A percentile compares a stretch with the other conserved stretches of the same genome.
These are phyloP conservation scores for Eulemur coronatus DNA, from an alignment of 2,797 vertebrate genomes.

Conservation along the genomic window DNA sequence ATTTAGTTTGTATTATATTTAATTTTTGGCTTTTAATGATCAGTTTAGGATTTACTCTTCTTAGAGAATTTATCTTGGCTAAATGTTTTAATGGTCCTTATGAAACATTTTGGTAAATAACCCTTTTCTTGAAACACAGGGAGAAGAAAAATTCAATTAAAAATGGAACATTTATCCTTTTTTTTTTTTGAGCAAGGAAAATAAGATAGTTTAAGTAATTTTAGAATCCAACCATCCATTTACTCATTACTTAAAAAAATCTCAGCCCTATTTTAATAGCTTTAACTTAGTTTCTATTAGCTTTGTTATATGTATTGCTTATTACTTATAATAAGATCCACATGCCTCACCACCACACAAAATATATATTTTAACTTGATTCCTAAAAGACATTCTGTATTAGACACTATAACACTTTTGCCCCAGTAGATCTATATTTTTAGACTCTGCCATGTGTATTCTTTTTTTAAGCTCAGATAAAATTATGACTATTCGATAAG, in stretches of 20 bases:
- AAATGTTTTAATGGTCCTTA: not conserved
- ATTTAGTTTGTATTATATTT: conserved; percentile 27
- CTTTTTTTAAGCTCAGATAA: conserved; percentile 20
- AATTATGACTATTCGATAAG: not conserved
- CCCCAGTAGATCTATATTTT: not conserved
- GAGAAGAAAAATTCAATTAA: not conserved
- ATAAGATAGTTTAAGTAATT: not conserved
- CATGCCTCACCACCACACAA: not conserved
- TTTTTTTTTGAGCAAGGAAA: not conserved
- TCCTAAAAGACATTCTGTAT: not conserved
- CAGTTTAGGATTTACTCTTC: conserved; percentile 13
- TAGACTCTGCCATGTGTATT: conserved; percentile 11
- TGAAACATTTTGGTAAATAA: not conserved
- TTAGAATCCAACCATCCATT: not conserved
- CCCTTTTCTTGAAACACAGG: not conserved
- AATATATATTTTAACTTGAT: conserved; percentile 8
- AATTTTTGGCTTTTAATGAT: not conserved
- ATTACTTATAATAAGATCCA: not conserved
- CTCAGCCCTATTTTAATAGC: not conserved
- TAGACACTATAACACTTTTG: not conserved
- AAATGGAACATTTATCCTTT: not conserved
- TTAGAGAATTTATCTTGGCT: conserved; percentile 25
- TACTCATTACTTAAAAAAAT: conserved; percentile 15
- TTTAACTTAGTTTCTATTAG: not conserved
- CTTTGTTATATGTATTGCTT: not conserved